phyloP scores from a whole-genome alignment of 2,888 invertebrate genomes.

The Stenodera caucasica region DNA sequence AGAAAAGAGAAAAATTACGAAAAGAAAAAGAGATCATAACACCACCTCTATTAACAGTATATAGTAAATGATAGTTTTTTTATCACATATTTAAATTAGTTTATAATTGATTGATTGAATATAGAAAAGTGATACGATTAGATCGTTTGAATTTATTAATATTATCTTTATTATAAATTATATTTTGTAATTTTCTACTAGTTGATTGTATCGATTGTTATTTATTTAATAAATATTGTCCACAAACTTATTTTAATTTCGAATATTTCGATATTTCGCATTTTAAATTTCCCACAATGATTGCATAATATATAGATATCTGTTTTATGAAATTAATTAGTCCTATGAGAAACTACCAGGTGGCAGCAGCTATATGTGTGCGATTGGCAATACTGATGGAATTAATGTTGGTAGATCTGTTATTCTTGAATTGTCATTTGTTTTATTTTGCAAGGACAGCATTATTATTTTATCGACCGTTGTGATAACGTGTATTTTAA shows the following conservation, averaged over 20 bases:
- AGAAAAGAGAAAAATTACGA: background rate
- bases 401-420: no score
- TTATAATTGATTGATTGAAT: background rate
- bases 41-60: slow-evolving; percentile 6
- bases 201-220: slow-evolving; percentile 1
- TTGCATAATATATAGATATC: no score
- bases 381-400: no score
- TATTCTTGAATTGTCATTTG: no score
- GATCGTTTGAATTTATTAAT: background rate
- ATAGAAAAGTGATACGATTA: background rate
- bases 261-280: no score
- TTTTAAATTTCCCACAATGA: no score
- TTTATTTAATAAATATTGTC: slow-evolving; percentile 5
- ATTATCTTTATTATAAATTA: background rate
- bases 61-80: background rate
- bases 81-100: background rate
- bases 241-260: no score
- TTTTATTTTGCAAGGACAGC: no score
- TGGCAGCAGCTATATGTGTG: no score
- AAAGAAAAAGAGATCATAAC: slow-evolving; percentile 3
- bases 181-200: slow-evolving; percentile 3
- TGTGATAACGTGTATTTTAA: slow-evolving; percentile 2
- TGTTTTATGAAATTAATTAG: no score
- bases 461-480: no score
- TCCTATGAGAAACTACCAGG: no score